A percentile compares a stretch with the other conserved stretches of the same genome.
Conservation (phyloP, 2,888 invertebrate genomes). For the Eupithecia exiguata region DNA sequence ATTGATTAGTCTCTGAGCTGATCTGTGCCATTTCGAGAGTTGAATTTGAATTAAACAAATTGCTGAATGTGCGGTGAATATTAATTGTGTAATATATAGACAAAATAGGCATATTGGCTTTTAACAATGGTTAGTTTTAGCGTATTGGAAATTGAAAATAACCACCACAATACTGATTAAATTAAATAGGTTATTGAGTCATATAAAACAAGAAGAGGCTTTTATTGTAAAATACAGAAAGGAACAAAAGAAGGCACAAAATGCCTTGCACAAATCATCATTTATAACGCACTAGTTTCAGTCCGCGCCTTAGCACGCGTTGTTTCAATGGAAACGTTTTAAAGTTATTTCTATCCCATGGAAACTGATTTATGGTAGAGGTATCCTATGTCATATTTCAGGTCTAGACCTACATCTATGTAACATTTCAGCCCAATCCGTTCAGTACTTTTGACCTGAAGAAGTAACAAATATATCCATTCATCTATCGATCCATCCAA, state of each 20-base stretch:
- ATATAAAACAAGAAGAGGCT: background rate
- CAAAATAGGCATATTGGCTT: background rate
- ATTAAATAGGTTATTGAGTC: background rate
- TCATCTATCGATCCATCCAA: too few relatives aligned
- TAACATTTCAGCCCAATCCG: too few relatives aligned
- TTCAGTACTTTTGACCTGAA: too few relatives aligned
- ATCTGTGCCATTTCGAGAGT: constrained; percentile 20
- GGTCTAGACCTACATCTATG: too few relatives aligned
- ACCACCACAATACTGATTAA: background rate
- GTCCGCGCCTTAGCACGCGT: too few relatives aligned
- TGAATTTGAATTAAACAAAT: constrained; percentile 28
- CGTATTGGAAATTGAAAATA: background rate
- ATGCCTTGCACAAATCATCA: too few relatives aligned
- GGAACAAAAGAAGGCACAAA: background rate
- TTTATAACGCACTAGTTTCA: too few relatives aligned
- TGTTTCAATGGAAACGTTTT: too few relatives aligned
- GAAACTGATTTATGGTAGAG: too few relatives aligned
- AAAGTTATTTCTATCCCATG: too few relatives aligned
- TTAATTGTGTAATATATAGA: background rate
- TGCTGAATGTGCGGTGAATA: constrained; percentile 14
- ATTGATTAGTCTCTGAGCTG: constrained; percentile 26
- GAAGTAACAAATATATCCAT: too few relatives aligned
- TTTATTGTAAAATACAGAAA: background rate
- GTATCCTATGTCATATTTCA: too few relatives aligned
- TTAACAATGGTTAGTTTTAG: background rate